Conservation (phyloP, 2,113 vertebrate genomes). For the Recurvirostra avosetta region DNA sequence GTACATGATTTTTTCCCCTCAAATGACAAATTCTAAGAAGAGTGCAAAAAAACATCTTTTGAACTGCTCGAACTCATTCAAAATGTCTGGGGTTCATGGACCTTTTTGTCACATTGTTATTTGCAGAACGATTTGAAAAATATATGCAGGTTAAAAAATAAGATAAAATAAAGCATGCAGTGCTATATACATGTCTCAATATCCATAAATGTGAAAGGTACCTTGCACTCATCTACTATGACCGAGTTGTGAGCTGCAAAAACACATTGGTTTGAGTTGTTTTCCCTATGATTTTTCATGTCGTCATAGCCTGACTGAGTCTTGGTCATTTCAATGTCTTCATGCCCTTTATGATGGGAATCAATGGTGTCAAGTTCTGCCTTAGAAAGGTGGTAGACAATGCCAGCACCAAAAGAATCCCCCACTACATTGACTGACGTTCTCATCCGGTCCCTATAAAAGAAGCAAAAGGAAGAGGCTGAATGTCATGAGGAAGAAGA, state of each 20-base stretch:
- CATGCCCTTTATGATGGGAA: conserved; percentile 82
- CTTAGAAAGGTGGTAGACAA: conserved; percentile 95
- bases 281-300: conserved; percentile 97
- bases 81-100: conserved; percentile 70
- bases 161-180: conserved; percentile 73
- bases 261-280: conserved; percentile 97
- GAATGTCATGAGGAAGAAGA: background rate
- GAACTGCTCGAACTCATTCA: conserved; percentile 40
- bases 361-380: conserved; percentile 89
- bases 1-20: conserved; percentile 33
- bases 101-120: conserved; percentile 72
- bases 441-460: conserved; percentile 91
- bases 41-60: conserved; percentile 4
- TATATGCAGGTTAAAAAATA: conserved; percentile 71
- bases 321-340: conserved; percentile 97
- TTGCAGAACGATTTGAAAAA: conserved; percentile 62
- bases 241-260: conserved; percentile 94
- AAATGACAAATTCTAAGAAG: conserved; percentile 44
- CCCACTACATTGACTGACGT: conserved; percentile 98
- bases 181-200: conserved; percentile 91
- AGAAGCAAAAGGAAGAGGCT: conserved; percentile 27
- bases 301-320: conserved; percentile 92
- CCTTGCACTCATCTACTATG: conserved; percentile 99
- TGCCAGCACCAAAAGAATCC: conserved; percentile 96
- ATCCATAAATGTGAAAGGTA: conserved; percentile 91